Evolutionary conservation across 2,888 invertebrate species (phyloP).

Genomic region (Cantharis flavilabris): DNA sequence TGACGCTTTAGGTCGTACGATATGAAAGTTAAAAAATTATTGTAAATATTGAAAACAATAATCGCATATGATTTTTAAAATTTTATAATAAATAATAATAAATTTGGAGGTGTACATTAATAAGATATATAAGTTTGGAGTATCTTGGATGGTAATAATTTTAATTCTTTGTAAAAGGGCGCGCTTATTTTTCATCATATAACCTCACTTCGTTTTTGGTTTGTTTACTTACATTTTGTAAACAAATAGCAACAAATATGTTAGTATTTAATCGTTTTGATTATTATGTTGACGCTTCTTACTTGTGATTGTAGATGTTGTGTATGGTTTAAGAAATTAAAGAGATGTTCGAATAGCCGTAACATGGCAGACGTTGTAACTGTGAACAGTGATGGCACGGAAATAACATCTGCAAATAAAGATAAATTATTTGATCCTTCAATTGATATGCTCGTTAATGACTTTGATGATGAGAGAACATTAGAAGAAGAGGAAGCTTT

Average conservation of each 20-base stretch:
- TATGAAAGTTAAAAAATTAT: background rate
- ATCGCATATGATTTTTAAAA: background rate
- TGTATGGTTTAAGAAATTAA: conserved; percentile 4
- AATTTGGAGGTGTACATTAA: background rate
- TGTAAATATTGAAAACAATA: background rate
- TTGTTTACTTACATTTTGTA: conserved; percentile 10
- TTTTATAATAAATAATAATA: background rate
- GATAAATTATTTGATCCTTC: conserved; percentile 84
- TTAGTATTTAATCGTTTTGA: background rate
- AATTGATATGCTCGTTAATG: conserved; percentile 96
- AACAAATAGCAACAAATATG: background rate
- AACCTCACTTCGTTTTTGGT: conserved; percentile 23
- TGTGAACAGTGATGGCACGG: conserved; percentile 49
- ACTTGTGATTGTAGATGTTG: background rate
- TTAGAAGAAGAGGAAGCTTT: conserved; percentile 96
- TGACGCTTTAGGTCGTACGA: background rate
- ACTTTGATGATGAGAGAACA: conserved; percentile 96
- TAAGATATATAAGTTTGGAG: background rate
- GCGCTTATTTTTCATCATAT: conserved; percentile 20
- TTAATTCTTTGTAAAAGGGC: conserved; percentile 20
- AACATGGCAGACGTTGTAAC: conserved; percentile 52
- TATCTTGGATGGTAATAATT: conserved; percentile 20
- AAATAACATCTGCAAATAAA: conserved; percentile 51
- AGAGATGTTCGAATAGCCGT: conserved; percentile 34
- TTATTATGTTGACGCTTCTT: background rate